phyloP scores from a whole-genome alignment of 53 echinoderm and acorn worm species.

The Echinarachnius parma region DNA sequence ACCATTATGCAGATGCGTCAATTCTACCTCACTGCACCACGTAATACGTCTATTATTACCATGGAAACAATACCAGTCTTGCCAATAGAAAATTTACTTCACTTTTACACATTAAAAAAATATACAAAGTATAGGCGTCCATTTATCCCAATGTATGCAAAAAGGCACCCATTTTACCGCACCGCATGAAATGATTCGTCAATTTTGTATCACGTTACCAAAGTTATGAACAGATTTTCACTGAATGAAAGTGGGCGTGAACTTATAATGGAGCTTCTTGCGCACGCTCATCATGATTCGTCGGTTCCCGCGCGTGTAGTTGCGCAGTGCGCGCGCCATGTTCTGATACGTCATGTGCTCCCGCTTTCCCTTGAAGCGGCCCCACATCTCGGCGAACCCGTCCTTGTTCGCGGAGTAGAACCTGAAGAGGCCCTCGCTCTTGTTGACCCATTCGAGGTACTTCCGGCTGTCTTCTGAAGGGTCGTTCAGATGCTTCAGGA shows the following conservation, averaged over 20 bases:
- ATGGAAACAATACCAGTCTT: too few species aligned
- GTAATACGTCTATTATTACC: too few species aligned
- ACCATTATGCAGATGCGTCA: too few species aligned
- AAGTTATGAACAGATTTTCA: too few species aligned
- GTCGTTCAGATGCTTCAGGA: slow-evolving; percentile 70
- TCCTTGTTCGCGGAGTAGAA: slow-evolving; percentile 91
- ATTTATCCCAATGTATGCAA: too few species aligned
- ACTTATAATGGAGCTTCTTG: slow-evolving; percentile 93
- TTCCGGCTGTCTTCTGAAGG: slow-evolving; percentile 45
- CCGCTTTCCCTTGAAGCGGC: slow-evolving; percentile 82
- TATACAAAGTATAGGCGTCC: too few species aligned
- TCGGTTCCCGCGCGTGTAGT: slow-evolving; percentile 80
- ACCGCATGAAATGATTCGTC: too few species aligned
- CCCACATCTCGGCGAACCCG: slow-evolving; percentile 92
- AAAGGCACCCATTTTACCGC: too few species aligned
- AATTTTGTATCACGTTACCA: too few species aligned
- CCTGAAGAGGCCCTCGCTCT: slow-evolving; percentile 70
- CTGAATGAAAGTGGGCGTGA: slow-evolving; percentile 62
- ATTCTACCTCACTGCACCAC: too few species aligned
- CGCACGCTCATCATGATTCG: slow-evolving; percentile 86
- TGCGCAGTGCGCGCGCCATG: slow-evolving; percentile 95
- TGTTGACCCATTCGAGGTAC: slow-evolving; percentile 86
- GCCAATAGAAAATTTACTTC: too few species aligned
- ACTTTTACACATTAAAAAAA: too few species aligned
- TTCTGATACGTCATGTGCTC: slow-evolving; percentile 98